phyloP scores from a whole-genome alignment of 64 coral and sea anemone genomes.

The Hydrozoanthus tunicans region DNA sequence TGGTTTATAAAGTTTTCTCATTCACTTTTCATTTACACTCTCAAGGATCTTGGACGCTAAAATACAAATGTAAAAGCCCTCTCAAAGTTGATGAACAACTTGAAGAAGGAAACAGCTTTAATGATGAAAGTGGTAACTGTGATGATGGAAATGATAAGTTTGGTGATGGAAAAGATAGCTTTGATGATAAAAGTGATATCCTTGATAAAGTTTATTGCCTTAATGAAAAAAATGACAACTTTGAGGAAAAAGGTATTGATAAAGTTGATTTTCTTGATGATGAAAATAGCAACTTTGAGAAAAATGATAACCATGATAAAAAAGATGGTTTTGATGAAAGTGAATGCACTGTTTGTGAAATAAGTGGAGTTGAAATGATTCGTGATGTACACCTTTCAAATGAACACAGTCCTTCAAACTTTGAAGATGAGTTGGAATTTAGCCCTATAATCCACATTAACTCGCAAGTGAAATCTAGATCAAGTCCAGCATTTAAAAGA shows the following conservation, averaged over 20 bases:
- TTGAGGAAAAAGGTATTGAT: no score
- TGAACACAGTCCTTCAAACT: slow-evolving; percentile 27
- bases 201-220: no score
- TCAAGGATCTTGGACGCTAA: not conserved
- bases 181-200: no score
- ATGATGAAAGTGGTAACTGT: not conserved
- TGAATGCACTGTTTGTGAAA: not conserved
- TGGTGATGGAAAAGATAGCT: no score
- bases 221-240: no score
- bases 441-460: slow-evolving; percentile 53
- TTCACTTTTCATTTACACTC: not conserved
- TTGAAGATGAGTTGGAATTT: slow-evolving; percentile 37
- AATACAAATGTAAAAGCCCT: not conserved
- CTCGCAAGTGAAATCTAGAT: slow-evolving; percentile 25
- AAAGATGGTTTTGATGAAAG: not conserved
- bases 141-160: no score
- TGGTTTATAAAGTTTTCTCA: not conserved
- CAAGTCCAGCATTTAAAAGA: not conserved
- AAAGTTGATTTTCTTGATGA: no score
- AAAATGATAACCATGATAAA: no score
- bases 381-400: not conserved
- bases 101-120: not conserved
- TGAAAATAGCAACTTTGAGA: no score
- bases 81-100: not conserved
- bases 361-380: slow-evolving; percentile 17